Conservation (phyloP, 2,113 vertebrate genomes). For the Coturnix japonica region DNA sequence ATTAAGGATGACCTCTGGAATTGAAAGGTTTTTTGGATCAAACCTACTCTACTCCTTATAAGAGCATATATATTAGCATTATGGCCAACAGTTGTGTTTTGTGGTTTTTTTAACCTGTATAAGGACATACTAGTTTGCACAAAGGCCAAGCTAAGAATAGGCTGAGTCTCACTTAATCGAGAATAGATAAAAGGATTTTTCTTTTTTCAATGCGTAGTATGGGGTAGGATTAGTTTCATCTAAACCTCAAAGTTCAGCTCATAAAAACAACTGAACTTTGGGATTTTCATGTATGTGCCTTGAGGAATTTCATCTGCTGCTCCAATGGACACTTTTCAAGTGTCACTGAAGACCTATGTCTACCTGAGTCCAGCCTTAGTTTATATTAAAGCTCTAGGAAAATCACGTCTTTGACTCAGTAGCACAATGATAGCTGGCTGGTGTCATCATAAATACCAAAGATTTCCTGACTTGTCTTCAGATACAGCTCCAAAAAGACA, state of each 20-base stretch:
- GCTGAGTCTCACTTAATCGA: neutral
- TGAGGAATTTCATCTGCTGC: neutral
- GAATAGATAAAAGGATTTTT: neutral
- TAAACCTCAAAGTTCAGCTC: neutral
- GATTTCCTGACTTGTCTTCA: neutral
- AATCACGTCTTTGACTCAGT: neutral
- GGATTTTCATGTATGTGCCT: neutral
- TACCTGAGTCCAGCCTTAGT: neutral
- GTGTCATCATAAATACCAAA: neutral
- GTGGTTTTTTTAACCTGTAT: neutral
- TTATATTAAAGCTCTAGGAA: neutral
- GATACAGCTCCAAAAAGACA: neutral
- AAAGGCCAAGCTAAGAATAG: neutral
- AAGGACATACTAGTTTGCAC: neutral
- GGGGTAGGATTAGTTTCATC: slow-evolving; percentile 9
- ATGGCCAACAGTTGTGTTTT: neutral
- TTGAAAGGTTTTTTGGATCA: neutral
- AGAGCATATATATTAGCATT: neutral
- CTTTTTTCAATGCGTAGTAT: neutral
- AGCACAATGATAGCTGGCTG: neutral
- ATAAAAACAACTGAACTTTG: neutral
- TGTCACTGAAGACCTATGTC: neutral
- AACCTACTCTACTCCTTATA: neutral
- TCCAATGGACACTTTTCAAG: neutral
- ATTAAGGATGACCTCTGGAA: neutral